Evolutionary conservation across 2,888 invertebrate species (phyloP), one percentile per base, ranked within the genome.

Genomic region (Allolobophora icterica): DNA sequence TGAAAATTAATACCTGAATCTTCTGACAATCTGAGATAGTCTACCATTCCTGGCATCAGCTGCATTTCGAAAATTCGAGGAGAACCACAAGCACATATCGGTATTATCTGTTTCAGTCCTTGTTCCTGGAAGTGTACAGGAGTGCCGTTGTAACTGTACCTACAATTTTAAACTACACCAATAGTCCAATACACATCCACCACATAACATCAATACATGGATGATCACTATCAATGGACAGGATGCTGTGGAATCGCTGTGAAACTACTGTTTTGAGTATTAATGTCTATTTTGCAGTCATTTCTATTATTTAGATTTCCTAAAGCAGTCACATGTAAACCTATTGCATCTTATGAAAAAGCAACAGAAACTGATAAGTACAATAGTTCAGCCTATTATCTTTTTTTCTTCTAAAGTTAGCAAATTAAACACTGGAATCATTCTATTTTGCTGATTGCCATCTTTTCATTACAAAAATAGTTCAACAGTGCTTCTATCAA

Each of bases 11-110:
- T 71, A 71, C 71, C 71, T 71, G 71, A 71, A 71, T 71, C 71
- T 1, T 30, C 71, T 8, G 71, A 71, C 71, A 71, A n/a, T 71
- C 71, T 71, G 71, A 71, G 71, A 71, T 71, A n/a, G 30, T 71
- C 71, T n/a, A 71, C n/a, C 71, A 71, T 71, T n/a, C 71, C 71
- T n/a, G 71, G 71, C 71, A 71, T 71, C 8, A 71, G n/a, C 71
- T 71, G 71, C 71, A 71, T 71, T 71, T 71, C 71, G 71, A 71
- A 71, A 71, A 71, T 71, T 71, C 71, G 71, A 71, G 71, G 71
- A 71, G 71, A 71, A 71, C 71, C 71, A 71, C 71, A 71, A 71
- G 30, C 30, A 71, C 71, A 71, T 17, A n/a, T 30, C 11, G 71
- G 71, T 71, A 71, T 71, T 30, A 1, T 71, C 71, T 71, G 71